phyloP scores from a whole-genome alignment of 2,113 vertebrate species.

The Mustela lutreola region DNA sequence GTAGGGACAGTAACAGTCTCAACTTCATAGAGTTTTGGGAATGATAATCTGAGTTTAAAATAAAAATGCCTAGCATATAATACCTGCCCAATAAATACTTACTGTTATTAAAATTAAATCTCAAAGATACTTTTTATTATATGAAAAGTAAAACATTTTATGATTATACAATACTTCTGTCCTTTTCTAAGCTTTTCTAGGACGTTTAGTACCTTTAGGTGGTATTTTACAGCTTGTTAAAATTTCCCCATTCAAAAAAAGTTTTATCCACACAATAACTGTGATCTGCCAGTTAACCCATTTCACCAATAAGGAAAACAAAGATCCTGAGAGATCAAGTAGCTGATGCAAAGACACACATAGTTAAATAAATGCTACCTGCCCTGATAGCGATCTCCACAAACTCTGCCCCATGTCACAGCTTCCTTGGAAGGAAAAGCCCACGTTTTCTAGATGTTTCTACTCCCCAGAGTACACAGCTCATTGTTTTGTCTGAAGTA shows the following conservation, averaged over 20 bases:
- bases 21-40: neutral
- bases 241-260: conserved; percentile 1
- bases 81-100: neutral
- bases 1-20: neutral
- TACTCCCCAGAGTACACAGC: neutral
- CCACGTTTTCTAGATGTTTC: neutral
- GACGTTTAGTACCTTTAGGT: neutral
- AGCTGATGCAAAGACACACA: neutral
- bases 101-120: neutral
- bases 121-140: neutral
- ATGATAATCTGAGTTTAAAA: neutral
- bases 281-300: neutral
- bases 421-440: neutral
- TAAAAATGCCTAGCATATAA: neutral
- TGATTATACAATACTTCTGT: neutral
- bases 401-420: neutral
- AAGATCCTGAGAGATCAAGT: neutral
- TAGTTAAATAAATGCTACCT: rapidly evolving
- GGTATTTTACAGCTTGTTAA: neutral
- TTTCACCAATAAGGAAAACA: neutral
- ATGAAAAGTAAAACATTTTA: neutral
- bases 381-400: rapidly evolving
- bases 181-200: neutral
- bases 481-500: neutral
- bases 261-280: neutral